phyloP scores from a whole-genome alignment of 2,888 invertebrate genomes.

The Rhabditoides inermis region DNA sequence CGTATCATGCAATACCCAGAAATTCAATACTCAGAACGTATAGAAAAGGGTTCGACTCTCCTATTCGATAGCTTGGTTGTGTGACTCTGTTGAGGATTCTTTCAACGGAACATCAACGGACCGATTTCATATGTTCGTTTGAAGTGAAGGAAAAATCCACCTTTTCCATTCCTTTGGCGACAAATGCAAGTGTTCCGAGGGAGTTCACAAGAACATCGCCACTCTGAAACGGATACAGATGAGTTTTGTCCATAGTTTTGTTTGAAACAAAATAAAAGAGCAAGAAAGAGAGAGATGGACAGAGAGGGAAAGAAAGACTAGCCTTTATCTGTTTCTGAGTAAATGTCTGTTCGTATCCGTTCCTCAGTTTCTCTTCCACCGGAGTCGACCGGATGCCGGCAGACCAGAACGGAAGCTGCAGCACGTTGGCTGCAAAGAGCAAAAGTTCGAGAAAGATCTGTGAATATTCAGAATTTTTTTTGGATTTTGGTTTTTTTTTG shows the following conservation, averaged over 20 bases:
- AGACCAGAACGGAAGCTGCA: slow-evolving; percentile 17
- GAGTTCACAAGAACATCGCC: slow-evolving; percentile 32
- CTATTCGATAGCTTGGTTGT: not conserved
- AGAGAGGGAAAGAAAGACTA: too few relatives aligned
- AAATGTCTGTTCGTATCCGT: not conserved
- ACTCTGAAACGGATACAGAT: too few relatives aligned
- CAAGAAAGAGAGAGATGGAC: too few relatives aligned
- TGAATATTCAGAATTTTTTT: too few relatives aligned
- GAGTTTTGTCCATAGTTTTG: too few relatives aligned
- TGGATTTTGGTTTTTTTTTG: too few relatives aligned
- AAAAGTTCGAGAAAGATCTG: too few relatives aligned
- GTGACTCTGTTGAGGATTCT: not conserved
- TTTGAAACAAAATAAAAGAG: too few relatives aligned
- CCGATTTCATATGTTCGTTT: not conserved
- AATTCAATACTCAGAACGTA: too few relatives aligned
- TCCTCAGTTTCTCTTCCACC: not conserved
- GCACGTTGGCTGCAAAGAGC: too few relatives aligned
- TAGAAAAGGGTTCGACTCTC: too few relatives aligned
- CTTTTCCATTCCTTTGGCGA: slow-evolving; percentile 12
- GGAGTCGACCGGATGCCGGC: not conserved
- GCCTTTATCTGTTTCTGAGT: not conserved
- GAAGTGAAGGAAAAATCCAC: not conserved
- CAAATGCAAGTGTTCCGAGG: slow-evolving; percentile 27
- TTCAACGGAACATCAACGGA: not conserved
- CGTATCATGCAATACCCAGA: too few relatives aligned